phyloP scores from a whole-genome alignment of 2,888 invertebrate genomes.

The Caradrina kadenii region DNA sequence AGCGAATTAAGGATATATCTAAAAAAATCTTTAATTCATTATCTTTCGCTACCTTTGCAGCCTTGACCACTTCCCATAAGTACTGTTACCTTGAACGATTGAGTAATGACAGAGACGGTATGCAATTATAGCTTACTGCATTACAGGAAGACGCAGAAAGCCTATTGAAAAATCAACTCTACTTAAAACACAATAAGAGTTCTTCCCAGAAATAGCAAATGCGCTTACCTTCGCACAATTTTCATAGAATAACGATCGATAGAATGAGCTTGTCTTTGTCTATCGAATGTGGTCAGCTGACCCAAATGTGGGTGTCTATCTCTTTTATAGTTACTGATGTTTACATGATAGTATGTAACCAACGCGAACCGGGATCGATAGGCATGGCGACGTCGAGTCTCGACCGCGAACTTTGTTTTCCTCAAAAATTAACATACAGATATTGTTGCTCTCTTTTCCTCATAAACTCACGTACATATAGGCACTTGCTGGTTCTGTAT shows the following conservation, averaged over 20 bases:
- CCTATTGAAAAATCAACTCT: background rate
- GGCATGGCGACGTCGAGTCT: conserved; percentile 15
- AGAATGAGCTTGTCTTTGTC: background rate
- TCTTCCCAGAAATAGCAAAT: conserved; percentile 13
- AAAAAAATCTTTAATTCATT: background rate
- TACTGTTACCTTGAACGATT: background rate
- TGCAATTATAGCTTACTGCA: background rate
- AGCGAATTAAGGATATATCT: no score
- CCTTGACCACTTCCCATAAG: background rate
- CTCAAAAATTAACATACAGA: background rate
- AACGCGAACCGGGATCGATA: conserved; percentile 11
- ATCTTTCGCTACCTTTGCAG: background rate
- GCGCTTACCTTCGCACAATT: background rate
- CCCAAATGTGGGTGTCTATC: background rate
- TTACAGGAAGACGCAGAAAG: conserved; percentile 12
- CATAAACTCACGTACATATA: background rate
- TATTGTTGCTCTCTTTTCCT: background rate
- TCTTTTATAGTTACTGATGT: background rate
- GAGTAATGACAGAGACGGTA: background rate
- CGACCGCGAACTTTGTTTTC: background rate
- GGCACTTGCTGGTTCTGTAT: background rate
- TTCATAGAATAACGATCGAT: conserved; percentile 21
- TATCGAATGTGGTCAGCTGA: conserved; percentile 7
- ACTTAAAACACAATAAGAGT: background rate
- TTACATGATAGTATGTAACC: conserved; percentile 1